Evolutionary conservation across 1,140 invertebrate species (phyloP).

Genomic region (Sesamia nonagrioides): DNA sequence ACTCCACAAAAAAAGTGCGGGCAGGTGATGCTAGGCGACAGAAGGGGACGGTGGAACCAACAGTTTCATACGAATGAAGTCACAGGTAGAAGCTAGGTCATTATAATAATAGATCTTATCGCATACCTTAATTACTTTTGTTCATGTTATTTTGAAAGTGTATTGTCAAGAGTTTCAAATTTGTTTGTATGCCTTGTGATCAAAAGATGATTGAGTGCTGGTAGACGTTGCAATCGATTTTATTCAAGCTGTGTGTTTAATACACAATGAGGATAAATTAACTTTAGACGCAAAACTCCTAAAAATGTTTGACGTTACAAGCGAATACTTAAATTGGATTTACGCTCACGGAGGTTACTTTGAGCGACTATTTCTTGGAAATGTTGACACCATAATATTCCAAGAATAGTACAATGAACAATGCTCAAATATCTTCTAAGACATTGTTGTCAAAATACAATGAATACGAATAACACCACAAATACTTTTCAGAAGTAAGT

Average conservation of each 20-base stretch:
- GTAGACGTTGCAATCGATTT: conserved; percentile 28
- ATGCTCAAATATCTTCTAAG: conserved; percentile 24
- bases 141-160: conserved; percentile 17
- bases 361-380: neutral
- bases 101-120: neutral
- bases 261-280: conserved; percentile 15
- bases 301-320: neutral
- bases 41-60: too few species aligned
- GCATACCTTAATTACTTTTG: neutral
- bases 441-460: conserved; percentile 31
- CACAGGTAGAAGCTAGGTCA: neutral
- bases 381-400: neutral
- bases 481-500: conserved; percentile 37
- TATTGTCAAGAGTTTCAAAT: conserved; percentile 22
- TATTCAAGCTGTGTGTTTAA: neutral
- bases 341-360: neutral
- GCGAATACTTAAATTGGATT: neutral
- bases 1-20: too few species aligned
- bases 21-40: too few species aligned
- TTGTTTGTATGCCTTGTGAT: conserved; percentile 23
- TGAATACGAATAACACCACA: conserved; percentile 21
- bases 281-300: neutral
- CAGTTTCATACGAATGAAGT: too few species aligned
- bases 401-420: too few species aligned
- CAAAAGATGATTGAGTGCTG: conserved; percentile 25